Evolutionary conservation across 1,140 invertebrate species (phyloP).

Genomic region (Acromyrmex heyeri): DNA sequence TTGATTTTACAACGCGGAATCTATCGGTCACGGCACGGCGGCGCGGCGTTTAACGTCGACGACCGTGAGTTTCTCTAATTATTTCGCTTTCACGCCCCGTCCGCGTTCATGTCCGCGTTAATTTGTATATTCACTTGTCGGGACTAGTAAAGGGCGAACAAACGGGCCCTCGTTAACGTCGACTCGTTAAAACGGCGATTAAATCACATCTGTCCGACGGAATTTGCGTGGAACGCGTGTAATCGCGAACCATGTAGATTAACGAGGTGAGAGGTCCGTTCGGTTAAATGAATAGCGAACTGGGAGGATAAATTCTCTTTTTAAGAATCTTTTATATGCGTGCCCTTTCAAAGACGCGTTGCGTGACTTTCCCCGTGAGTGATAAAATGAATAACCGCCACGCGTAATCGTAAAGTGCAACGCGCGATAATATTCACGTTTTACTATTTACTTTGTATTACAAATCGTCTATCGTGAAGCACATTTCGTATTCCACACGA

Average conservation of each 20-base stretch:
- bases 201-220: conserved; percentile 47
- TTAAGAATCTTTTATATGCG: conserved; percentile 9
- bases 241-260: conserved; percentile 59
- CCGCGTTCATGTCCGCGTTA: conserved; percentile 19
- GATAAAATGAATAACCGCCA: conserved; percentile 16
- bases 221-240: conserved; percentile 57
- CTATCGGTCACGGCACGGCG: conserved; percentile 10
- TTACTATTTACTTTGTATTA: neutral
- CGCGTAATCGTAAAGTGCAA: neutral
- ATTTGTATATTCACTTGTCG: conserved; percentile 62
- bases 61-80: conserved; percentile 50
- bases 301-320: neutral
- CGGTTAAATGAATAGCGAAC: conserved; percentile 51
- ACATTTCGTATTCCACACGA: neutral
- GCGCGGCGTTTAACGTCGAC: neutral
- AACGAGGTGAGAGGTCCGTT: conserved; percentile 53
- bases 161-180: conserved; percentile 33
- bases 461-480: neutral
- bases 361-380: neutral
- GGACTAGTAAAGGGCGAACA: conserved; percentile 20
- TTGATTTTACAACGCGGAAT: conserved; percentile 42
- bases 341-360: neutral
- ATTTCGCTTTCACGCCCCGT: conserved; percentile 56
- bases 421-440: neutral
- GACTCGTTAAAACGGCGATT: conserved; percentile 59